Base-by-base conservation (phyloP, 2,888 invertebrate genomes). In the Sphaerophoria taeniata region DNA sequence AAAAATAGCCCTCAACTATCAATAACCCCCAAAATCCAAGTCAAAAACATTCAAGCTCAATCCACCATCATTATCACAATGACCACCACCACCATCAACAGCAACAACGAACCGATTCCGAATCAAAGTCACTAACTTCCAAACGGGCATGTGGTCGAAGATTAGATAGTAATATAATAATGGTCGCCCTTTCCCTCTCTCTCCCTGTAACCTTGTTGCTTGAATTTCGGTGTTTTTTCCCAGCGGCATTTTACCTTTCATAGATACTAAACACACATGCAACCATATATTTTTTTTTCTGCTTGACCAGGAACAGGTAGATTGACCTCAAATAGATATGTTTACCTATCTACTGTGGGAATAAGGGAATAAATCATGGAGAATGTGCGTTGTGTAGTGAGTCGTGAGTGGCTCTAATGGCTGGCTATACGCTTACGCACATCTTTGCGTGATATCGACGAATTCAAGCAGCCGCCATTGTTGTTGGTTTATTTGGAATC, bases 81-180 rank as follows among this genome's bases (percentile, higher is more conserved):
- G 76, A 69, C 76, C 75, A 73, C 61, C 69, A 74, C 53, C 79
- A 74, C 31, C 5, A 11, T 24, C 11, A 39, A 24, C 47, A 53
- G 53, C 55, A 65, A 36, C 3, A 53, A 31, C 53, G 3, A 43
- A 71, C 75, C 14, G 75, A 84, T n/a, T n/a, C n/a, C n/a, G n/a
- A n/a, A 79, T 84, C 84, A 76, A 84, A 84, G 80, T 84, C 76
- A 80, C 70, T 61, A 81, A 79, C 63, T 83, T 67, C 36, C 53
- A 67, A 67, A 24, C 70, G 69, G 81, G 78, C 79, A 87, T 87
- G 86, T 87, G 87, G 87, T 78, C 77, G 47, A 86, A 88, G 88
- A 88, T 88, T 88, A 88, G 88, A 87, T 87, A 87, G 87, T 87
- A 88, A 88, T 88, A 86, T n/a, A n/a, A n/a, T n/a, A n/a, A 87